Evolutionary conservation across 2,113 vertebrate species (phyloP), one percentile per base, ranked within the genome.

Genomic region (Apistogramma diplotaenia): DNA sequence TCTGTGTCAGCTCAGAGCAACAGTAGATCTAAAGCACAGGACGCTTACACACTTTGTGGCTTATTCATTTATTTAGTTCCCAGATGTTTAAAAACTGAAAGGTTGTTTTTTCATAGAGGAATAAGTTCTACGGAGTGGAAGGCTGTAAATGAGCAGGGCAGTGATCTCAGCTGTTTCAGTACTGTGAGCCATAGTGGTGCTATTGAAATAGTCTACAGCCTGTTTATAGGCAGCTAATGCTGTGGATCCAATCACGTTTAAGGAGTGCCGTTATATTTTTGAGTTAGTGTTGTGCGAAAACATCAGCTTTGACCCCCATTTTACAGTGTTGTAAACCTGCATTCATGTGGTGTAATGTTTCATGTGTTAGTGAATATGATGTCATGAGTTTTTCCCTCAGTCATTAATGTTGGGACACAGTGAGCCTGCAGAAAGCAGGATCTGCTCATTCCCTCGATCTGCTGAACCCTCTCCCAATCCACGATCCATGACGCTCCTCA

Each of bases 401-500:
- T 29, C 3, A 70, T 3, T 43, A 31, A 12, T 4, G 21, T 59
- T 67, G 58, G 62, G n/a, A 46, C 4, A 79, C 37, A 62, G 58
- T 11, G 3, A 51, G 13, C 19, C 61, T 25, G 27, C 76, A 56
- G 27, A 82, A 82, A 82, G 49, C 70, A 59, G 35, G 71, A 83
- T 58, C 43, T 65, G 61, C 78, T 85, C 46, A 78, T 82, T 61
- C 33, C 27, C 51, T 54, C 54, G 25, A 13, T 73, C 35, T 87
- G 67, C 57, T 58, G 57, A 82, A 81, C 76, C 72, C 76, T 37
- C 23, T 35, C 56, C 71, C 49, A 85, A 70, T 75, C 25, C 46
- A 29, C 70, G 56, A 74, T 62, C 76, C 75, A 65, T 60, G n/a
- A 67, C 1, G 35, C 89, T 90, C 90, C 76, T 85, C 73, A 86